phyloP scores from a whole-genome alignment of 2,797 vertebrate species.

The Diglossa cyanea region DNA sequence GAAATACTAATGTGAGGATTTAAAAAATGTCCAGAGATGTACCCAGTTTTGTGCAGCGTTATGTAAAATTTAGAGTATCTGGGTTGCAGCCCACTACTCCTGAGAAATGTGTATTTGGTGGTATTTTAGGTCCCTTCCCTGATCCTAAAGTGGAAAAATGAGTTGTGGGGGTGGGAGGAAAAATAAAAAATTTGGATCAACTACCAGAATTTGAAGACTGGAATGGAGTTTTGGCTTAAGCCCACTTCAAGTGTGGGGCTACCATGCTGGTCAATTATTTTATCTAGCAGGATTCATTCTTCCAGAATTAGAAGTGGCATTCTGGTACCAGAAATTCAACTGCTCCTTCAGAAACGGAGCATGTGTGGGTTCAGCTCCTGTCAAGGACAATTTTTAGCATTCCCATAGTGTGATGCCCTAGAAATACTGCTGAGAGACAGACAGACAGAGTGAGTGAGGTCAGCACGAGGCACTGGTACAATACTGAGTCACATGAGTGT shows the following conservation, averaged over 20 bases:
- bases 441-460: slow-evolving; percentile 34
- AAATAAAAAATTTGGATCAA: neutral
- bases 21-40: neutral
- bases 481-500: slow-evolving; percentile 14
- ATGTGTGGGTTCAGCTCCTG: slow-evolving; percentile 41
- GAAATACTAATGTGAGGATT: neutral
- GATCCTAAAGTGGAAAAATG: neutral
- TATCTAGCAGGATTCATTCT: neutral
- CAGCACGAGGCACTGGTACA: slow-evolving; percentile 22
- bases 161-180: neutral
- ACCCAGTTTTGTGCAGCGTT: neutral
- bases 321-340: neutral
- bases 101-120: neutral
- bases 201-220: neutral
- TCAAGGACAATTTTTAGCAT: slow-evolving; percentile 59
- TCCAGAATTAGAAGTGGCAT: neutral
- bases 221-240: neutral
- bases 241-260: neutral
- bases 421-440: slow-evolving; percentile 49
- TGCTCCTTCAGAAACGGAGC: neutral
- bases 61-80: neutral
- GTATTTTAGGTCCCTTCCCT: slow-evolving; percentile 8
- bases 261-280: neutral
- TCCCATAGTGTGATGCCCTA: slow-evolving; percentile 38
- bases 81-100: neutral